A percentile compares a stretch with the other conserved stretches of the same genome.
phyloP scores from a whole-genome alignment of 2,113 vertebrate genomes.

The Dipodomys stephensi region DNA sequence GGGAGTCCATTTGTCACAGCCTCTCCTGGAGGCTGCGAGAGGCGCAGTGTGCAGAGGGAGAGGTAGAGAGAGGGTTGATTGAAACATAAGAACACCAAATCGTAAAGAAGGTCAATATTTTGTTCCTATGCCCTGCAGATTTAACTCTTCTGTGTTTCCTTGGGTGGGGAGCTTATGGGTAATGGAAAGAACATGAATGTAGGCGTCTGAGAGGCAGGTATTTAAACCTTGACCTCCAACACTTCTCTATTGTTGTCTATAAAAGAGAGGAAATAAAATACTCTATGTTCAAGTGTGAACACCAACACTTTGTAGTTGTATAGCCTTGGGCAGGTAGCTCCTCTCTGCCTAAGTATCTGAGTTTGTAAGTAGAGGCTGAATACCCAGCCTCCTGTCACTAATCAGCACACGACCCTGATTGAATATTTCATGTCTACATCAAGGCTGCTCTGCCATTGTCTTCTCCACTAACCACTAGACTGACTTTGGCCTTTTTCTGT shows the following conservation, averaged over 20 bases:
- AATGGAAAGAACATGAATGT: background rate
- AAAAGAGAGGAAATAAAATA: background rate
- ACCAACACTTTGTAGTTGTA: background rate
- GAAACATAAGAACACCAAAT: background rate
- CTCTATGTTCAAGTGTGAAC: background rate
- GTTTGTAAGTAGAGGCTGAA: background rate
- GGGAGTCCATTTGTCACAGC: background rate
- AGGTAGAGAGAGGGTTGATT: background rate
- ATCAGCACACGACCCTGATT: background rate
- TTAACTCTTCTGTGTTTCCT: background rate
- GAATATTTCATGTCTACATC: background rate
- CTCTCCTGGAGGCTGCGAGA: background rate
- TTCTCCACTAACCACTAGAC: background rate
- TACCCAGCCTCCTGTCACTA: background rate
- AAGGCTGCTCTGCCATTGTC: background rate
- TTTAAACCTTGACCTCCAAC: background rate
- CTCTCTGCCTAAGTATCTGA: background rate
- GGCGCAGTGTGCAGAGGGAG: background rate
- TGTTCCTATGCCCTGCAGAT: background rate
- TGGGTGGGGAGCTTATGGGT: background rate
- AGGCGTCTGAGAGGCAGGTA: background rate
- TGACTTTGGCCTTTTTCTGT: background rate
- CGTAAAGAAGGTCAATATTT: background rate
- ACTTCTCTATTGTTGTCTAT: background rate
- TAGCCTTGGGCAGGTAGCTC: background rate